A percentile compares a stretch with the other conserved stretches of the same genome.
Evolutionary conservation across 2,888 invertebrate genomes (phyloP).

Genomic region (Ferrisia virgata): DNA sequence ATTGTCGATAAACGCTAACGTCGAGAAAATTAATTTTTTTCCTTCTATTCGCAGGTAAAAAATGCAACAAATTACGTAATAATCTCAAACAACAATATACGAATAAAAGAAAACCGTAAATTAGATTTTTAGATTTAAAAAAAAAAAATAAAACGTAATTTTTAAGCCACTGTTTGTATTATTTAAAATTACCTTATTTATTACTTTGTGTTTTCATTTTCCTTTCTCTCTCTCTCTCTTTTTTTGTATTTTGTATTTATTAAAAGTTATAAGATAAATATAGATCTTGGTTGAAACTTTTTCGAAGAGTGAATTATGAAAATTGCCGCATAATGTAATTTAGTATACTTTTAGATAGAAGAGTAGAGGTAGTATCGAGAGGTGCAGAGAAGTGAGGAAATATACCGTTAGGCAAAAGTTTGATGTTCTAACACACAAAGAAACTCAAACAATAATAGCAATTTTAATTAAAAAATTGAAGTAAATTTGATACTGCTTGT

Average conservation of each 20-base stretch:
- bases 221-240: no score
- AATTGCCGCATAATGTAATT: conserved; percentile 11
- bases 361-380: not conserved
- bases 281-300: not conserved
- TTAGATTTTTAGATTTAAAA: not conserved
- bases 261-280: conserved; percentile 6
- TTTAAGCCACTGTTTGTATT: conserved; percentile 16
- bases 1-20: not conserved
- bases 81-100: conserved; percentile 28
- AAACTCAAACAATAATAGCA: not conserved
- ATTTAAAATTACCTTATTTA: conserved; percentile 22
- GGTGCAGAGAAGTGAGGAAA: not conserved
- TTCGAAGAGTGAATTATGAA: not conserved
- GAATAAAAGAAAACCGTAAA: conserved; percentile 25
- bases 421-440: not conserved
- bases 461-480: conserved; percentile 17
- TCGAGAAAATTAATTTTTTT: not conserved
- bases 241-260: conserved; percentile 26
- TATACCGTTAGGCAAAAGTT: not conserved
- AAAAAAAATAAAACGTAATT: no score
- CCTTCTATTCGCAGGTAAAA: conserved; percentile 37
- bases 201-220: not conserved
- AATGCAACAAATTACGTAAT: conserved; percentile 45
- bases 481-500: not conserved
- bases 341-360: not conserved